Percentiles rank a stretch among this genome's conserved stretches.
Evolutionary conservation across 2,797 vertebrate species (phyloP).

Genomic region (Acrossocheilus fasciatus): DNA sequence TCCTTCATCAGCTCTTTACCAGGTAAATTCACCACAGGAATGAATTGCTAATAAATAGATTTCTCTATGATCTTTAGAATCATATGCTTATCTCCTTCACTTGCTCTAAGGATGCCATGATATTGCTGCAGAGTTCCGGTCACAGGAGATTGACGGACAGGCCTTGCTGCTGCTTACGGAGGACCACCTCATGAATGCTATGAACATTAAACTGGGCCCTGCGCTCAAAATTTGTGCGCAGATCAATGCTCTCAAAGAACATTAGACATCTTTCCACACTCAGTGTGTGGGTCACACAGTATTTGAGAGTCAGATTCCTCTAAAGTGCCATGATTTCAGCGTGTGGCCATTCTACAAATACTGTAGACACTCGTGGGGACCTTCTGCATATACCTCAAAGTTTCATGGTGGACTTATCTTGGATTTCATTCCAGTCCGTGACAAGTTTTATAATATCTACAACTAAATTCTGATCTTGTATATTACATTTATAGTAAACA

Average conservation of each 20-base stretch:
- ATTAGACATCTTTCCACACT: slow-evolving; percentile 62
- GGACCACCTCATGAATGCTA: slow-evolving; percentile 92
- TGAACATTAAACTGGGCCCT: slow-evolving; percentile 94
- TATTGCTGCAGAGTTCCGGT: slow-evolving; percentile 87
- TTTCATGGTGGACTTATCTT: neutral
- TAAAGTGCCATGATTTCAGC: slow-evolving; percentile 30
- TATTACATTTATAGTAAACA: slow-evolving; percentile 26
- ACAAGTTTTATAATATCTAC: slow-evolving; percentile 2
- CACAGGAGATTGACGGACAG: slow-evolving; percentile 93
- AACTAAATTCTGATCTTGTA: slow-evolving; percentile 8
- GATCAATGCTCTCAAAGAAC: slow-evolving; percentile 91
- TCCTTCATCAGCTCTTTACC: slow-evolving; percentile 89
- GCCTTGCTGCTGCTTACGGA: slow-evolving; percentile 92
- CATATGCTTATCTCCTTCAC: neutral
- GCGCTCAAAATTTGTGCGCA: slow-evolving; percentile 93
- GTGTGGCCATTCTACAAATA: slow-evolving; percentile 15
- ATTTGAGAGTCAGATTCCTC: neutral
- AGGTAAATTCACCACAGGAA: slow-evolving; percentile 72
- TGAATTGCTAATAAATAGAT: neutral
- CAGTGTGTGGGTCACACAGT: neutral
- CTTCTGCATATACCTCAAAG: slow-evolving; percentile 32
- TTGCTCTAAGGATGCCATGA: slow-evolving; percentile 82
- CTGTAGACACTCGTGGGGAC: neutral
- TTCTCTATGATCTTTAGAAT: neutral
- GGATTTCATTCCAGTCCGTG: neutral